Evolutionary conservation across 2,888 invertebrate genomes (phyloP), one percentile per base, ranked within the genome.

Genomic region (Lampropteryx suffumata): DNA sequence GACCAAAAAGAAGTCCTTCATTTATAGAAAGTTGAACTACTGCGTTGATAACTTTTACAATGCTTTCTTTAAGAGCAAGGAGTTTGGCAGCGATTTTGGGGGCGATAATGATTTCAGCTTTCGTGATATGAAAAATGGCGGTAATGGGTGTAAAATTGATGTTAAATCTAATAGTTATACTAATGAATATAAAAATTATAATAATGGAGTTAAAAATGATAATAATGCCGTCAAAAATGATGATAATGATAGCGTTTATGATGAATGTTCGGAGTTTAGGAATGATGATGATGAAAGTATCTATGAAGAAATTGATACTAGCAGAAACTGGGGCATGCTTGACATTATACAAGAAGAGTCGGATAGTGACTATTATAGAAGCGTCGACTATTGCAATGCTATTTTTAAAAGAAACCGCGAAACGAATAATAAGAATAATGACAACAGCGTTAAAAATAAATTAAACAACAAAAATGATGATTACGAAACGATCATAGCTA

Each of bases 11-110:
- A 87, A 85, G 51, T 84, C 90, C 0, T 80, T 71, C 54, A 56
- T 90, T 7, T 91, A 90, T 65, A 73, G 88, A 9, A 89, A 90
- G 71, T 75, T 91, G 1, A 87, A 90, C 57, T 88, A 89, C 26
- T 90, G 90, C 65, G 89, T 89, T 44, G 90, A 90, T 28, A 90
- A 85, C 58, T 90, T 90, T 65, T 90, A 90, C 47, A 86, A 81
- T 60, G 86, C 79, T 0, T 88, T 91, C 73, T 91, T 91, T 46
- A 79, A 67, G 3, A 75, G 76, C 0, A 76, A 69, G 37, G 84
- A 82, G 11, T 84, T 71, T 41, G 82, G 73, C 2, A 65, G 69
- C 0, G 82, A 84, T 57, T 83, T 83, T 51, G 47, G 33, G 28
- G 51, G 44, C 40, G 76, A 67, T 13, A 13, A 37, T 5, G 54